Percentiles rank a stretch among this genome's conserved stretches.
Evolutionary conservation across 1,140 invertebrate genomes (phyloP).

Genomic region (Bombus cullumanus): DNA sequence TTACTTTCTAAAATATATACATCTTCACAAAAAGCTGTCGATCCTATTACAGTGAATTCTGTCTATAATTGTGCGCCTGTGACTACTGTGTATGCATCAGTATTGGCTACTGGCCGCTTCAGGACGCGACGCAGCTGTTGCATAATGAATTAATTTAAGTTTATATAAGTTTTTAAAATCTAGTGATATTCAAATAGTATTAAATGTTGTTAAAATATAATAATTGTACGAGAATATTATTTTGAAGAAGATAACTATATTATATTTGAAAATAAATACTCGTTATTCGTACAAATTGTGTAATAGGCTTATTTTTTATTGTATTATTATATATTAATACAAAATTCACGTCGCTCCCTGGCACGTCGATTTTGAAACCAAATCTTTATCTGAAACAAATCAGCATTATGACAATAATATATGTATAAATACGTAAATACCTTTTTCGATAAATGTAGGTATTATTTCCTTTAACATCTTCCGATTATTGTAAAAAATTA

Average conservation of each 20-base stretch:
- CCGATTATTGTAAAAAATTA: too few species aligned
- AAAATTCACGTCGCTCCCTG: constrained; percentile 85
- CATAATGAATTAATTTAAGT: not conserved
- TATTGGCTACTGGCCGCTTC: too few species aligned
- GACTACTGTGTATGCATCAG: too few species aligned
- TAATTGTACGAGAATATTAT: not conserved
- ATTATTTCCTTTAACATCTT: too few species aligned
- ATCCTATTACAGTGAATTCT: too few species aligned
- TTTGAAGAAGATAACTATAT: not conserved
- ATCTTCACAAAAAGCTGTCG: too few species aligned
- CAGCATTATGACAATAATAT: not conserved
- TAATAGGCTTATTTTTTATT: not conserved
- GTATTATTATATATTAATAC: not conserved
- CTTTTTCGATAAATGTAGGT: too few species aligned
- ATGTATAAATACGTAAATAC: too few species aligned
- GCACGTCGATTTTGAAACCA: constrained; percentile 93
- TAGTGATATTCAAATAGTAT: not conserved
- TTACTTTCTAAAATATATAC: too few species aligned
- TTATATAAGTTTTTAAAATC: not conserved
- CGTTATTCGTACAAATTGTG: not conserved
- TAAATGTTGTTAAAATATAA: not conserved
- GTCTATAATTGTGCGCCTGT: too few species aligned
- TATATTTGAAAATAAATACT: not conserved
- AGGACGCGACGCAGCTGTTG: too few species aligned
- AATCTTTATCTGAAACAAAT: constrained; percentile 88